Base-by-base conservation (phyloP, 2,113 vertebrate genomes). In the Cygnus buccinator region DNA sequence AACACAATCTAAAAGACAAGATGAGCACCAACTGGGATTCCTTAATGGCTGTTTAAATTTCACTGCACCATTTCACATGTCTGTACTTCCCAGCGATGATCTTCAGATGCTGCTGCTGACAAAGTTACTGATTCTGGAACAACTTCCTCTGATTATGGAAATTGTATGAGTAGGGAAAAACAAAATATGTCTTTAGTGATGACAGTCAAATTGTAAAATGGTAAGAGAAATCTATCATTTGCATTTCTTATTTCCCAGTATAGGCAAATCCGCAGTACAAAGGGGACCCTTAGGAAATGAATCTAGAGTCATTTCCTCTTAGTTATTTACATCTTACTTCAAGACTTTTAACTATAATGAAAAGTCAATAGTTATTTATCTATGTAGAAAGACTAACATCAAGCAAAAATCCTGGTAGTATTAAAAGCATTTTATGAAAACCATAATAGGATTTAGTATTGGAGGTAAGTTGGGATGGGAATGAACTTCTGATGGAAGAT, bases 401-500 rank as follows among this genome's bases (percentile, higher is more conserved):
- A 33, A 58, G 58, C 26, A 78, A 29, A 80, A 89, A 65, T 21
- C 81, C n/a, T 54, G 18, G 54, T 78, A 82, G 9, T 3, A 6
- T 63, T 43, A 59, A 88, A 62, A 87, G 48, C 1, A 11, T 22
- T 58, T 52, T 29, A 72, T 28, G 29, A 41, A 59, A 83, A 48
- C 2, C 4, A 2, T 10, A 79, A 33, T 1, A 74, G 18, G 12
- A 80, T 5, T 22, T 54, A 46, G 28, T 9, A 28, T 12, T 16
- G 5, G 15, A 91, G 72, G 20, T 22, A 48, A 67, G 10, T 15
- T 1, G 2, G 11, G 25, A 67, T 20, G 44, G 37, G 25, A 79
- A 81, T 23, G 9, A 84, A 72, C 0, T 1, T 0, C 0, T 3
- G 3, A 72, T 13, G 25, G 50, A 50, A 50, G 50, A 50, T 50